Evolutionary conservation across 2,797 vertebrate genomes (phyloP), one percentile per base, ranked within the genome.

Genomic region (Phrynocephalus guinanensis): DNA sequence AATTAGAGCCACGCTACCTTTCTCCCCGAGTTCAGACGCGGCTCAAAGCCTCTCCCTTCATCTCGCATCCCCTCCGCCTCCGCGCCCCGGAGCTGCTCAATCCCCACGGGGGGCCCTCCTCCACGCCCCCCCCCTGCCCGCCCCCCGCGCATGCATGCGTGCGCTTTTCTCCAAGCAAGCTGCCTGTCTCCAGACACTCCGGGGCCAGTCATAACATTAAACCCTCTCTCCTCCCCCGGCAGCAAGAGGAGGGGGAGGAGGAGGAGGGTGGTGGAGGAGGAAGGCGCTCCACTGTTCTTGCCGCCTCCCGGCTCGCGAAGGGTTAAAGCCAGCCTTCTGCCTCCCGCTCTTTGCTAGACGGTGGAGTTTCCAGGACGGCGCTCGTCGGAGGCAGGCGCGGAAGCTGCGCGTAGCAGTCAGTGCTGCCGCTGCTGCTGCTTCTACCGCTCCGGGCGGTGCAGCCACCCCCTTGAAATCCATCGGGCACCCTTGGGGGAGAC

Each of bases 291-390:
- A 2, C 22, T 56, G 26, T n/a, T 56, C 48, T 20, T 24, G 26
- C 56, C 13, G 18, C 76, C 60, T 48, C 75, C 7, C 33, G 91
- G 86, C 70, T 82, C 85, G 44, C 86, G 93, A 93, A 95, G 96
- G 92, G 96, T 97, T 97, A 97, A 97, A 33, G 73, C 70, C 72
- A 84, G n/a, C 15, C 92, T 1, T 72, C 93, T 95, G 81, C 92
- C 91, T 88, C 86, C 1, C 3, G 84, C 68, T 60, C 92, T 94
- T 93, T 89, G 93, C 90, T 82, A 91, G 83, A 90, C 91, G 78
- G 87, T 28, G 82, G 93, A 95, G 90, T 95, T 94, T 84, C 83
- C 88, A 94, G 91, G 87, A 83, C 83, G 91, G 91, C 6, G 66
- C 67, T n/a, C 92, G 86, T 91, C 60, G 91, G 50, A 5, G 79